Evolutionary conservation across 1,140 invertebrate species (phyloP), one percentile per base, ranked within the genome.

Genomic region (Atta texana): DNA sequence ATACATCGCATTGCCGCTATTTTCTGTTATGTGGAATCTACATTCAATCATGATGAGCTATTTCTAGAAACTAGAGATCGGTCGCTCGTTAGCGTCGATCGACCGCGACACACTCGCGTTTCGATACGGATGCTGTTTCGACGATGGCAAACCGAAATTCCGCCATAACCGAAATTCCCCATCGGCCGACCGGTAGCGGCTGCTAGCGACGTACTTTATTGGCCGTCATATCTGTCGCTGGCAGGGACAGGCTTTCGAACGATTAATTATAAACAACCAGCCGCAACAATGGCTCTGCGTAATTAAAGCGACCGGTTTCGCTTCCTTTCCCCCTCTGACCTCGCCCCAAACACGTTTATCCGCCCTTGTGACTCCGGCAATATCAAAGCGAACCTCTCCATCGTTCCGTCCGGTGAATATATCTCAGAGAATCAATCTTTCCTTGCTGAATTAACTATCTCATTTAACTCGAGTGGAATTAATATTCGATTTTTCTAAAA

Each of bases 241-340:
- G 92, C 94, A 94, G 94, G 80, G 86, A 91, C 92, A 85, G 89
- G 92, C 88, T 92, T 89, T 89, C 91, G 82, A 94, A 93, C 93
- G 92, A 94, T 94, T 94, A 94, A 94, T 94, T 94, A 94, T 94
- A 94, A 95, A 94, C 94, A 94, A 94, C 90, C 91, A 91, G 90
- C 86, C 93, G 91, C 90, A 93, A 94, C 93, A 94, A 94, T 94
- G 86, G 92, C 87, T 88, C 85, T 87, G 89, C 88, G 91, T 93
- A 94, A 94, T 94, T 94, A 92, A 94, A 93, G 89, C 89, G 88
- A 92, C 81, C 87, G 75, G 87, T 78, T 59, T 84, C 81, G 86
- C 89, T 87, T 89, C 87, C 90, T 91, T 89, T 87, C 77, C 88
- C 82, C 53, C 76, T 61, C 61, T 76, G 31, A 57, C 81, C 71